phyloP scores from a whole-genome alignment of 2,113 vertebrate genomes.

The Microcebus tavaratra region DNA sequence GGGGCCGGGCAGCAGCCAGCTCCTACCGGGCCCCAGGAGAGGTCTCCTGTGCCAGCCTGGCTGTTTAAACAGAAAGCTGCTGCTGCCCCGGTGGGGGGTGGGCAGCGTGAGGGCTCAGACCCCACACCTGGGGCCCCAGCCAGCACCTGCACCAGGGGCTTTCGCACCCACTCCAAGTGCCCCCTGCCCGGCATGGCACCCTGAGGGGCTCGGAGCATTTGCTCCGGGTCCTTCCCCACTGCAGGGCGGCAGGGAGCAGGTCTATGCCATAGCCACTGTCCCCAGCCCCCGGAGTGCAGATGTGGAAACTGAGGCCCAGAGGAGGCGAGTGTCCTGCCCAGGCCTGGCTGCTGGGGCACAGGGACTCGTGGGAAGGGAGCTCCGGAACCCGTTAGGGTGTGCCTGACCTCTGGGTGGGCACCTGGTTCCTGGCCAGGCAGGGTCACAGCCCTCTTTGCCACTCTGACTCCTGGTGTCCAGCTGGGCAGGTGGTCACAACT shows the following conservation, averaged over 20 bases:
- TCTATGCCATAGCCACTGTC: not conserved
- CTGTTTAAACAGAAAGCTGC: not conserved
- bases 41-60: rapidly evolving
- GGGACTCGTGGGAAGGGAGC: not conserved
- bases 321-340: not conserved
- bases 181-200: rapidly evolving
- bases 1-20: not conserved
- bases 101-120: not conserved
- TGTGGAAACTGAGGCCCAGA: not conserved
- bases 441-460: not conserved
- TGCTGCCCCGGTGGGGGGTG: not conserved
- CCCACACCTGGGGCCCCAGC: too few species aligned
- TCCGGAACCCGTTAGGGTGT: not conserved
- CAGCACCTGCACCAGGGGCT: rapidly evolving
- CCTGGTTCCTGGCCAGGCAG: not conserved
- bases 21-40: too few species aligned
- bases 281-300: not conserved
- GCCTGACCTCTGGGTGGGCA: not conserved
- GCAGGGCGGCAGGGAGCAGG: not conserved
- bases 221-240: not conserved
- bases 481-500: not conserved
- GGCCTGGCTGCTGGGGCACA: rapidly evolving
- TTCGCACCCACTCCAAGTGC: rapidly evolving
- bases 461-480: too few species aligned
- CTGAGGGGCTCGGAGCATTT: rapidly evolving